Conservation (phyloP, 2,888 invertebrate genomes). For the Pocota personata region DNA sequence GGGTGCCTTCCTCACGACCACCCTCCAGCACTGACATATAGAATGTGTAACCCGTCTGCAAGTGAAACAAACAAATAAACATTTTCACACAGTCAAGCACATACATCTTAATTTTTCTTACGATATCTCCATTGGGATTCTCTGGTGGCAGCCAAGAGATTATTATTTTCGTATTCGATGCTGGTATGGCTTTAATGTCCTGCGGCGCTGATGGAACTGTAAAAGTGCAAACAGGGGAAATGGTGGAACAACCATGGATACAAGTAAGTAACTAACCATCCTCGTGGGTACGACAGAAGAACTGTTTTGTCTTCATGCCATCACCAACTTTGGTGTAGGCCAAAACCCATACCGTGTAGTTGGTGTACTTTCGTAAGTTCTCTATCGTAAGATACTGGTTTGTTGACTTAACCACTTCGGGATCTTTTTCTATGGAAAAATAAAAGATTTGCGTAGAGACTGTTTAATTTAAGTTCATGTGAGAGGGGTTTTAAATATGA, state of each 20-base stretch:
- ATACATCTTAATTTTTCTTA: constrained; percentile 78
- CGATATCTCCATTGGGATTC: constrained; percentile 92
- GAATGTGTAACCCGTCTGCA: constrained; percentile 88
- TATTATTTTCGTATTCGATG: constrained; percentile 92
- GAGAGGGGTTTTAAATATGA: not conserved
- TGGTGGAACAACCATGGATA: not conserved
- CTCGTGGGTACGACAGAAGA: constrained; percentile 94
- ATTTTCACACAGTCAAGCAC: not conserved
- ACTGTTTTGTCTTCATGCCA: constrained; percentile 92
- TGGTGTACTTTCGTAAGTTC: constrained; percentile 92
- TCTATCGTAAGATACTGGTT: constrained; percentile 85
- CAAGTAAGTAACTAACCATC: constrained; percentile 86
- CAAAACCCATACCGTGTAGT: constrained; percentile 95
- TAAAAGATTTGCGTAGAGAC: not conserved
- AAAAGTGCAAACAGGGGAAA: constrained; percentile 18
- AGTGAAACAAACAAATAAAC: not conserved
- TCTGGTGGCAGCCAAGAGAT: constrained; percentile 95
- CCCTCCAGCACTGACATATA: constrained; percentile 92
- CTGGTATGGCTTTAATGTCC: constrained; percentile 94
- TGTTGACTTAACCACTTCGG: constrained; percentile 88
- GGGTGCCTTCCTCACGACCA: constrained; percentile 90
- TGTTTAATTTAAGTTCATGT: constrained; percentile 20
- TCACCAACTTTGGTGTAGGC: constrained; percentile 95
- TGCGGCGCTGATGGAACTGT: constrained; percentile 94
- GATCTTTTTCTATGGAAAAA: constrained; percentile 87